phyloP scores from a whole-genome alignment of 2,797 vertebrate species.

The Enteromius trimaculatus region DNA sequence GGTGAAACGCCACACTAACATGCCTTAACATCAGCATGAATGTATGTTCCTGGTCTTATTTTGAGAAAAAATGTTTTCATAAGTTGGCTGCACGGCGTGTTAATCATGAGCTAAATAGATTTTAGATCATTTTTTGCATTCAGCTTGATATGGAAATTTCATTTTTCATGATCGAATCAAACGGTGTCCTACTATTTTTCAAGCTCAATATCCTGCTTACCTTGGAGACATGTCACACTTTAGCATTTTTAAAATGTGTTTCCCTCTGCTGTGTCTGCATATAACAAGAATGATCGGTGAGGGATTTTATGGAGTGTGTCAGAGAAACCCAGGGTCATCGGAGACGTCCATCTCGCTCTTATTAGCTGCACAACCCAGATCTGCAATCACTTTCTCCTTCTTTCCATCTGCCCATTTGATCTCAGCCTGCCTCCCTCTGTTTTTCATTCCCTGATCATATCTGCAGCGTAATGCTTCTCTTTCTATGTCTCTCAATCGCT shows the following conservation, averaged over 20 bases:
- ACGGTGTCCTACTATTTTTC: background rate
- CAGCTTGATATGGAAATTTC: background rate
- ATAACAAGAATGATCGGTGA: background rate
- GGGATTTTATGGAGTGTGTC: constrained; percentile 16
- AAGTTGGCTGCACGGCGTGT: background rate
- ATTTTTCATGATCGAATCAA: background rate
- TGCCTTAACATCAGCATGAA: background rate
- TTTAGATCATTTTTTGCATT: background rate
- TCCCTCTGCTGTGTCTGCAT: background rate
- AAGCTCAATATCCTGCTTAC: background rate
- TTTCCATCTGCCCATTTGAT: constrained; percentile 42
- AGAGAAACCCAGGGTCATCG: constrained; percentile 9
- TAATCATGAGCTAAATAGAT: background rate
- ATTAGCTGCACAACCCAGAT: constrained; percentile 36
- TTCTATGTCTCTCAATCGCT: constrained; percentile 20
- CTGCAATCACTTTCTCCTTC: constrained; percentile 27
- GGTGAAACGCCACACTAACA: constrained; percentile 74
- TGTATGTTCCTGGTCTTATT: background rate
- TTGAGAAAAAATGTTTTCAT: background rate
- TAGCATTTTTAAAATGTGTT: constrained; percentile 27
- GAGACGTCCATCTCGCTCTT: constrained; percentile 24
- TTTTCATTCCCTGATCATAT: constrained; percentile 48
- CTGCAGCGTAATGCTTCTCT: constrained; percentile 29
- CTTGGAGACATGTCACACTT: constrained; percentile 4
- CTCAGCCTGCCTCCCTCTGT: constrained; percentile 25